These are phyloP conservation scores for Platygyra sinensis DNA, from an alignment of 64 coral and sea anemone genomes.

Conservation along the genomic window DNA sequence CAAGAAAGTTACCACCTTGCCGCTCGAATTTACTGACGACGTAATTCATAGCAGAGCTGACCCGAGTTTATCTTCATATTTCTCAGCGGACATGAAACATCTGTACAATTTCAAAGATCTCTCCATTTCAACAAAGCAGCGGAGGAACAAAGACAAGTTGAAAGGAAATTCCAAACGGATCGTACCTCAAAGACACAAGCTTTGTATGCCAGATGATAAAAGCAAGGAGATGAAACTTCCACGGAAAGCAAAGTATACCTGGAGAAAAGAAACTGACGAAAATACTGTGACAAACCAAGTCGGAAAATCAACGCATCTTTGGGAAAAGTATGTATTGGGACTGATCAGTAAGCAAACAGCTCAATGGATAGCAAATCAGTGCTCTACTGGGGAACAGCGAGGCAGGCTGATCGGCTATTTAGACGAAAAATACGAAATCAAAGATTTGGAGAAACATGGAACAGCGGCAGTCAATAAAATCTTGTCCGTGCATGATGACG, in stretches of 20 bases:
- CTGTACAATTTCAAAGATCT: conserved; percentile 54
- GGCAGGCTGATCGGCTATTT: conserved; percentile 52
- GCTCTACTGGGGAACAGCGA: conserved; percentile 56
- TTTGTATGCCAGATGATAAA: conserved; percentile 16
- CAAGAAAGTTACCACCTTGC: background rate
- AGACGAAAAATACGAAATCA: conserved; percentile 57
- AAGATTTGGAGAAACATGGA: conserved; percentile 23
- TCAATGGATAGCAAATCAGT: conserved; percentile 87
- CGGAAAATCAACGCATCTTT: conserved; percentile 41
- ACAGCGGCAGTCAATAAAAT: conserved; percentile 63
- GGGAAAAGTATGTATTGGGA: conserved; percentile 78
- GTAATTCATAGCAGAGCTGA: conserved; percentile 59
- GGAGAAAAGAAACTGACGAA: background rate
- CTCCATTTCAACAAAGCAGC: background rate
- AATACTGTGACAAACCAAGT: background rate
- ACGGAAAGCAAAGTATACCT: background rate
- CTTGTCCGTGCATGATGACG: conserved; percentile 74
- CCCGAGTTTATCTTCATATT: conserved; percentile 43
- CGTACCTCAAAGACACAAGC: conserved; percentile 9
- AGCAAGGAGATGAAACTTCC: background rate
- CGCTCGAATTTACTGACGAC: conserved; percentile 61
- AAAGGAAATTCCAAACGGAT: background rate
- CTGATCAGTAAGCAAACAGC: conserved; percentile 81
- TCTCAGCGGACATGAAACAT: background rate
- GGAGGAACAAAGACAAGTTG: background rate